phyloP scores from a whole-genome alignment of 2,888 invertebrate species.

The Drosophila picticornis region DNA sequence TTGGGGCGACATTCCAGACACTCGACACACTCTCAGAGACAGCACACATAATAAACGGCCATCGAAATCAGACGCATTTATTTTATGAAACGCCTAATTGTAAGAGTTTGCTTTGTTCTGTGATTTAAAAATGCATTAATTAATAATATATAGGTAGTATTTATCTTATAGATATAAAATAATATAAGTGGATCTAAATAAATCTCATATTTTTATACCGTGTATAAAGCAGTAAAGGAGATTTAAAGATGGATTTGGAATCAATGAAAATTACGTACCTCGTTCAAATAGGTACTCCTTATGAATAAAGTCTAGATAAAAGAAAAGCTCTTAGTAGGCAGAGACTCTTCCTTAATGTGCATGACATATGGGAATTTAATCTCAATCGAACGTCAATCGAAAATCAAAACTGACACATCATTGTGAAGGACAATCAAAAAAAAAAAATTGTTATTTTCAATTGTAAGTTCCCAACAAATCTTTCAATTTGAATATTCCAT shows the following conservation, averaged over 20 bases:
- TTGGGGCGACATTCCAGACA: conserved; percentile 3
- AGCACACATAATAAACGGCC: conserved; percentile 5
- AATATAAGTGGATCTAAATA: too few relatives aligned
- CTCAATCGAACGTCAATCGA: background rate
- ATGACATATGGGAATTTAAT: background rate
- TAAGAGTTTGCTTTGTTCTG: background rate
- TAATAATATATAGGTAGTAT: background rate
- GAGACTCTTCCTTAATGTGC: background rate
- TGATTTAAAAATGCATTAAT: background rate
- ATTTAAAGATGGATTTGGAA: background rate
- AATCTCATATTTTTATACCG: too few relatives aligned
- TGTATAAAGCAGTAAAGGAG: background rate
- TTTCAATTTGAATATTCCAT: background rate
- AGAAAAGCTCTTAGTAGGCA: background rate
- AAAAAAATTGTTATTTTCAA: too few relatives aligned
- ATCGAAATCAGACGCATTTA: background rate
- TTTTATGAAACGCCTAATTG: background rate
- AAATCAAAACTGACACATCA: too few relatives aligned
- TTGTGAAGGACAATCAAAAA: too few relatives aligned
- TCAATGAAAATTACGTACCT: background rate
- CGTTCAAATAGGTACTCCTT: background rate
- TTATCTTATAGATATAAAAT: too few relatives aligned
- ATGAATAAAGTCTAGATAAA: background rate
- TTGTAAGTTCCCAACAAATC: too few relatives aligned
- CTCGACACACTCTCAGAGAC: conserved; percentile 25